Evolutionary conservation across 2,113 vertebrate species (phyloP), one percentile per base, ranked within the genome.

Genomic region (Myotis brandtii): DNA sequence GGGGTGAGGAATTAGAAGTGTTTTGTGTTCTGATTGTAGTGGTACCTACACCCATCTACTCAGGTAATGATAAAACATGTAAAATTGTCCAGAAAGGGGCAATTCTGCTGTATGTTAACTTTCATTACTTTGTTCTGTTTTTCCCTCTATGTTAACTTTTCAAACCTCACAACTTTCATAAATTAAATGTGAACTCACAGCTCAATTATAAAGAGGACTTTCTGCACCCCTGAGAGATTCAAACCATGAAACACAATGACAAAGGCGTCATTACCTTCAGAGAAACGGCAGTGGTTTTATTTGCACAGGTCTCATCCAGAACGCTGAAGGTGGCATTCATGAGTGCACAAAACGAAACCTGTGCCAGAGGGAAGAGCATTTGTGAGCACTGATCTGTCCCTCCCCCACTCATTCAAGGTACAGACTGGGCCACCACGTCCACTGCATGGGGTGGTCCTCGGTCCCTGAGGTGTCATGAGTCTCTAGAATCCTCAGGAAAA

Each of bases 281-380:
- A 32, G 96, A 95, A 34, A 82, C 6, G 0, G 0, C 2, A 0
- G 27, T 10, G 11, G 52, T 94, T 23, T 73, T 93, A n/a, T 93
- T 96, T 21, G 32, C 37, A 23, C 95, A 97, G 46, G 6, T 20
- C 0, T 40, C 3, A 0, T 96, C 96, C 77, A 97, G 76, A 37
- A 89, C 0, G 0, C 4, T 10, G 50, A 96, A 50, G 67, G 64
- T 95, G 79, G 69, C 0, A 0, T 96, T 95, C 40, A 97, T 17
- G 2, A 95, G 62, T 0, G 1, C 14, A 11, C 97, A 98, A 12
- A 96, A 97, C 20, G 96, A 69, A 18, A 14, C 46, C 97, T 97
- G 69, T 20, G 17, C 37, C 56, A 52, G 5, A 4, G 11, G 18
- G 13, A 75, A 80, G 23, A 76, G 14, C 27, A 2, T 2, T 0